Evolutionary conservation across 2,797 vertebrate genomes (phyloP), one percentile per base, ranked within the genome.

Genomic region (Sebastes paucispinis): DNA sequence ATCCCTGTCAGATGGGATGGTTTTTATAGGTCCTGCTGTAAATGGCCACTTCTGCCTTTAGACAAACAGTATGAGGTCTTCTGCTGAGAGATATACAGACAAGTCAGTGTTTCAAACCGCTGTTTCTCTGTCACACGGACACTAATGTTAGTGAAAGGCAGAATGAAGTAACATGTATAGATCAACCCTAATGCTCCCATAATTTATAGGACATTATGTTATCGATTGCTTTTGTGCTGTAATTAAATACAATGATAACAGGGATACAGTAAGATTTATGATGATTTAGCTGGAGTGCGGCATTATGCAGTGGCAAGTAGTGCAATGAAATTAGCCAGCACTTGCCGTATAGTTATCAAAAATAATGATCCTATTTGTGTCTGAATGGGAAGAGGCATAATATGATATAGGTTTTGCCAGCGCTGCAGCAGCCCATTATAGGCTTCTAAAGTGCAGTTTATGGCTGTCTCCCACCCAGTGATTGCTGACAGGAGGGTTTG

Each of bases 291-390:
- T 63, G 74, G 83, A 89, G 81, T 57, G 63, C 67, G 78, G 77
- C 74, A 85, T 88, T 88, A 87, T 70, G 75, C 84, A 66, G 85
- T 79, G 84, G 85, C 75, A 89, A 91, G 75, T 87, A 67, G 79
- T 88, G 77, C 84, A 88, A 89, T 88, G 72, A 87, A 89, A 95
- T 94, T 79, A 94, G 88, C 86, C 80, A 63, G 80, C 77, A 75
- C 84, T 92, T 73, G 82, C 82, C 77, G 75, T 80, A 85, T 89
- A 89, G 88, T 92, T 93, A 93, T 93, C 82, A 88, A 88, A 94
- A 93, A 93, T 93, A 93, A 95, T 92, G 91, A 93, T 93, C 88
- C 89, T 85, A 90, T 94, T 93, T 91, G 86, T 81, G 87, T 86
- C 81, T 81, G 84, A 91, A 92, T 91, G 78, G 91, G 82, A 87